Evolutionary conservation across 2,113 vertebrate species (phyloP).

Genomic region (Seriola aureovittata): DNA sequence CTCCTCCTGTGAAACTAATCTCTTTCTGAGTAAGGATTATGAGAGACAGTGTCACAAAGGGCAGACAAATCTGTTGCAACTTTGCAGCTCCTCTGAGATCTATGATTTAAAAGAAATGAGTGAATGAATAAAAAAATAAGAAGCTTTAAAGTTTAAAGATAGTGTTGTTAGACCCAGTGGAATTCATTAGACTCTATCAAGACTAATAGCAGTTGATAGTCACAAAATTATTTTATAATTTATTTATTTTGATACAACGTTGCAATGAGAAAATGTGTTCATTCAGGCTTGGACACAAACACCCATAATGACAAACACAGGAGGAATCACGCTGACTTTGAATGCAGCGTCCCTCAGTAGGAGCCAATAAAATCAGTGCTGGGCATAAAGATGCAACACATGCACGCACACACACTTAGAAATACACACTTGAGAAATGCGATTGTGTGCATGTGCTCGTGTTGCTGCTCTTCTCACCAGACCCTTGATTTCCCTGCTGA

Average conservation of each 20-base stretch:
- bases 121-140: background rate
- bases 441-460: conserved; percentile 29
- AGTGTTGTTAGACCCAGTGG: background rate
- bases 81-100: background rate
- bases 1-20: conserved; percentile 45
- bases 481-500: conserved; percentile 70
- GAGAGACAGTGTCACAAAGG: conserved; percentile 30
- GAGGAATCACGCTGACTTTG: conserved; percentile 2
- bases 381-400: conserved; percentile 30
- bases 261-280: background rate
- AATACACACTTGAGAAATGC: conserved; percentile 39
- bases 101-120: background rate
- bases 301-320: background rate
- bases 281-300: background rate
- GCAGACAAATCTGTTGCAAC: background rate
- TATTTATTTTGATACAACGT: background rate
- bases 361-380: conserved; percentile 36
- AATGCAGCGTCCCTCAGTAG: background rate
- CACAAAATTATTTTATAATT: background rate
- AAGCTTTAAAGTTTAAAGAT: background rate
- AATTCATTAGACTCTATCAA: background rate
- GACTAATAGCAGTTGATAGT: too few species aligned
- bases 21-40: conserved; percentile 32
- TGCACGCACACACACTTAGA: conserved; percentile 3
- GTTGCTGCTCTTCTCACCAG: conserved; percentile 32